Evolutionary conservation across 2,888 invertebrate species (phyloP).

Genomic region (Lysandra coridon): DNA sequence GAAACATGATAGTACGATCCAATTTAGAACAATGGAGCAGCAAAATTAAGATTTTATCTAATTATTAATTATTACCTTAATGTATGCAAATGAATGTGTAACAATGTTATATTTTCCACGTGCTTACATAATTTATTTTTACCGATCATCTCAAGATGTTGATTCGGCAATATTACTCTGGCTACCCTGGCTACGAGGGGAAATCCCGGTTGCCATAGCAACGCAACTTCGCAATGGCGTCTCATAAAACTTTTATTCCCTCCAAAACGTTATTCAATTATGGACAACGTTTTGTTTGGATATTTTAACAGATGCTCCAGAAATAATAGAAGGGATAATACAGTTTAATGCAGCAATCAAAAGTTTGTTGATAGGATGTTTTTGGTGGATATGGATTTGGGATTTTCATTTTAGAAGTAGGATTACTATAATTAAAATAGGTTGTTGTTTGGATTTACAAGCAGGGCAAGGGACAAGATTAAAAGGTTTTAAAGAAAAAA

Average conservation of each 20-base stretch:
- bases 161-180: background rate
- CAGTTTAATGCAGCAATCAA: background rate
- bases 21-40: too few relatives aligned
- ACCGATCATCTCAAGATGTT: background rate
- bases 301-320: background rate
- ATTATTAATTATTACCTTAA: too few relatives aligned
- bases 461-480: too few relatives aligned
- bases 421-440: too few relatives aligned
- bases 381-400: background rate
- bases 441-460: too few relatives aligned
- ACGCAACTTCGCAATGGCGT: constrained; percentile 35
- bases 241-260: constrained; percentile 8
- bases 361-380: background rate
- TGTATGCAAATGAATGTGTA: background rate
- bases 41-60: too few relatives aligned
- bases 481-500: background rate
- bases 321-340: background rate
- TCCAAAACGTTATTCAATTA: constrained; percentile 1
- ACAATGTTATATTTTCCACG: background rate
- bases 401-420: background rate
- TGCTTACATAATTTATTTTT: background rate
- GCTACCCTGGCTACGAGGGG: constrained; percentile 3
- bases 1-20: too few relatives aligned
- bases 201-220: constrained; percentile 44
- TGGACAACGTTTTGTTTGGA: constrained; percentile 21